phyloP scores from a whole-genome alignment of 2,797 vertebrate species.

The Fratercula arctica region DNA sequence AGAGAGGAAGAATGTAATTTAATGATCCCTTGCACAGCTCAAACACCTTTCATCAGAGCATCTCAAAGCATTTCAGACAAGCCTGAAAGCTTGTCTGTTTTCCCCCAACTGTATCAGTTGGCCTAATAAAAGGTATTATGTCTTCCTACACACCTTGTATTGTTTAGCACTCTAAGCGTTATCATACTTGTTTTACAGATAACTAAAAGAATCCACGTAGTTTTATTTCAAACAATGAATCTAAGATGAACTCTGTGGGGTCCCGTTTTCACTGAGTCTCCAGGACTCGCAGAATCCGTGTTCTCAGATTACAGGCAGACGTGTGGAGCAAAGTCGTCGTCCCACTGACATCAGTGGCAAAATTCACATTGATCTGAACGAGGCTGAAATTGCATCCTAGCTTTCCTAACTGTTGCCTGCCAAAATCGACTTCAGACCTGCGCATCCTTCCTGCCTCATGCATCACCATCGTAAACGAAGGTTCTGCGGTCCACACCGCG shows the following conservation, averaged over 20 bases:
- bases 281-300: background rate
- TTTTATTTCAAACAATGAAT: conserved; percentile 35
- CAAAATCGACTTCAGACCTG: background rate
- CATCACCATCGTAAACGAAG: background rate
- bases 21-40: conserved; percentile 65
- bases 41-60: conserved; percentile 64
- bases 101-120: conserved; percentile 47
- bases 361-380: conserved; percentile 9
- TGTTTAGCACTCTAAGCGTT: conserved; percentile 63
- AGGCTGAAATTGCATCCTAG: background rate
- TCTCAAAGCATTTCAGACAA: conserved; percentile 62
- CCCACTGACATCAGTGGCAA: conserved; percentile 27
- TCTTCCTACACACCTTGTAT: conserved; percentile 65
- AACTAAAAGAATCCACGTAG: background rate
- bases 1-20: conserved; percentile 66
- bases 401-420: conserved; percentile 7
- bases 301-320: conserved; percentile 45
- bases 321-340: background rate
- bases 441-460: background rate
- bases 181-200: conserved; percentile 59
- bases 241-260: conserved; percentile 36
- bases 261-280: conserved; percentile 26
- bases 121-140: conserved; percentile 57
- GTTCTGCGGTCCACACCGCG: background rate
- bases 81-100: conserved; percentile 63